Percentiles rank a stretch among this genome's conserved stretches.
Evolutionary conservation across 2,113 vertebrate species (phyloP).

Genomic region (Hemibagrus wyckioides): DNA sequence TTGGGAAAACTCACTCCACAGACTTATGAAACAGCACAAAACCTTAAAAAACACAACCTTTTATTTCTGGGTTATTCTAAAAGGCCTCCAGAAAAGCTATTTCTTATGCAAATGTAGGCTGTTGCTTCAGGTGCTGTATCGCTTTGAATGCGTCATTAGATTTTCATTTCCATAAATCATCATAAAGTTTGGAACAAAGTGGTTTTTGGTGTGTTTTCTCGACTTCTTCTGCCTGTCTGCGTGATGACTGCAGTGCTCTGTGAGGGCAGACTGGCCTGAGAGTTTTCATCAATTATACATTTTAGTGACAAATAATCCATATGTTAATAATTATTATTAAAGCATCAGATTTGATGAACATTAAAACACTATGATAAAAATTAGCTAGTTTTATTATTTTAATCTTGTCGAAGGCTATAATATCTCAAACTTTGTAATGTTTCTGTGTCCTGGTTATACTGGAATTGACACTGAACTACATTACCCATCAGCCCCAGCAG

Average conservation of each 20-base stretch:
- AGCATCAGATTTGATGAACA: not conserved
- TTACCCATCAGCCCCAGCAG: too few relatives aligned
- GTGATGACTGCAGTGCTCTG: not conserved
- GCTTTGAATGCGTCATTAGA: not conserved
- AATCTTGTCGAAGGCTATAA: too few relatives aligned
- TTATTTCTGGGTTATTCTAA: not conserved
- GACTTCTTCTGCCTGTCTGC: not conserved
- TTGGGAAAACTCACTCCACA: not conserved
- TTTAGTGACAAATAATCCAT: not conserved
- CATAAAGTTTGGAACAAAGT: not conserved
- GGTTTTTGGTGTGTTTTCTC: not conserved
- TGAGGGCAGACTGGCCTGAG: not conserved
- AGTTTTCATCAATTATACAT: not conserved
- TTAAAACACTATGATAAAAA: not conserved
- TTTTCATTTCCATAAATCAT: constrained; percentile 1
- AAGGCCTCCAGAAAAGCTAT: not conserved
- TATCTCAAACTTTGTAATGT: too few relatives aligned
- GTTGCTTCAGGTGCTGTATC: constrained; percentile 5
- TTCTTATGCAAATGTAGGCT: not conserved
- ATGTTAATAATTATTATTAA: not conserved
- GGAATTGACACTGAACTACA: too few relatives aligned
- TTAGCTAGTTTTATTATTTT: not conserved
- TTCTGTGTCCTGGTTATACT: too few relatives aligned
- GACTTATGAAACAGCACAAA: not conserved
- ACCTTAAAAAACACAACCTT: not conserved